Conservation (phyloP, 1,140 invertebrate genomes). For the Dendrolimus kikuchii region DNA sequence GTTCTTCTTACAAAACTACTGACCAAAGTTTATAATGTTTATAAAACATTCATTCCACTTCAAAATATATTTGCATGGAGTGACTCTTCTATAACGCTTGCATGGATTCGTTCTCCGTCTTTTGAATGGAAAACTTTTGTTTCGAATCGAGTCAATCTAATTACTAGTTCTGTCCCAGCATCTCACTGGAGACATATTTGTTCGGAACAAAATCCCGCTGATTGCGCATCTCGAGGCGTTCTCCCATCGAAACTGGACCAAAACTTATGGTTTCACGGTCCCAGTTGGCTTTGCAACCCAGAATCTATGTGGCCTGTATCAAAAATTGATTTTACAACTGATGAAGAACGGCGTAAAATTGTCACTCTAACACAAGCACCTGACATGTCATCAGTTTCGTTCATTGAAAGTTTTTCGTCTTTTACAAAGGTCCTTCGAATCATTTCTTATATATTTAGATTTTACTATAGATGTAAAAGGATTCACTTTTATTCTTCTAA, state of each 20-base stretch:
- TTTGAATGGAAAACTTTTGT: constrained; percentile 47
- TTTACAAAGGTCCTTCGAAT: not conserved
- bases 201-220: too few relatives aligned
- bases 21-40: constrained; percentile 10
- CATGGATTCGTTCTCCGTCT: constrained; percentile 36
- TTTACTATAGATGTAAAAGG: not conserved
- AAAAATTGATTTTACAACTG: not conserved
- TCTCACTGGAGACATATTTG: too few relatives aligned
- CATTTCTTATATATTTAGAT: not conserved
- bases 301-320: not conserved
- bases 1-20: constrained; percentile 13
- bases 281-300: not conserved
- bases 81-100: constrained; percentile 40
- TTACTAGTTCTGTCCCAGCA: too few relatives aligned
- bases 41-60: constrained; percentile 14
- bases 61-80: constrained; percentile 8
- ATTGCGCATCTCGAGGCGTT: not conserved
- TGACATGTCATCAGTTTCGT: not conserved
- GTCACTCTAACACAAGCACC: not conserved
- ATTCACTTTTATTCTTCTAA: not conserved
- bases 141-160: constrained; percentile 35
- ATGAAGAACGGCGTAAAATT: not conserved
- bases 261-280: not conserved
- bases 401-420: not conserved
- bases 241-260: constrained; percentile 1